Evolutionary conservation across 1,140 invertebrate genomes (phyloP), one percentile per base, ranked within the genome.

Genomic region (Bombus superbus): DNA sequence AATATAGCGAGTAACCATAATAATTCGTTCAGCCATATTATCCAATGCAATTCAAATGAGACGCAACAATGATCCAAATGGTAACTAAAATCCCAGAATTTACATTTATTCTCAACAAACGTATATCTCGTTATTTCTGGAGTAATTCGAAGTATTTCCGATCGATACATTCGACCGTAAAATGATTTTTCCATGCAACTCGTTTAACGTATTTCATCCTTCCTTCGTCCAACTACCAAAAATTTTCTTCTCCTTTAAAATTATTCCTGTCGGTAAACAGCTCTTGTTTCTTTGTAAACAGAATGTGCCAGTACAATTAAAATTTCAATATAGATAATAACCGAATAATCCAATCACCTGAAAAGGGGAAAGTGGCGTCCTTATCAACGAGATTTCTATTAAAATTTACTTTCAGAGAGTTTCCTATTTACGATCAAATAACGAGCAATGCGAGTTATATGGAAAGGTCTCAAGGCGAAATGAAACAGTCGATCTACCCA

Each of bases 21-120:
- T 69, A 18, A 40, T 69, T 69, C 68, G 28, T 69, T 69, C 25
- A 28, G 68, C 38, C 38, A 25, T 69, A 69, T 40, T 28, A 69
- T 38, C 68, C 38, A 69, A 40, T 69, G 68, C 68, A 13, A 69
- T 69, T 69, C 68, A 69, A 69, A 69, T 13, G 68, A 69, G 68
- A 69, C 3, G 68, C 38, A 28, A 40, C 68, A 40, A 69, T 22
- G 47, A 53, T 40, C 10, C 68, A 13, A 38, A 38, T 40, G 68
- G 28, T 28, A 69, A 69, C 25, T 69, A 25, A 69, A 69, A 40
- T 69, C 38, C 38, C 68, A 40, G 22, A 40, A 69, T 69, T 40
- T 40, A 69, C 68, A 40, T 40, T 69, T 69, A 40, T 40, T 38
- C 32, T 69, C 38, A 38, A 69, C 68, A 40, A 40, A 40, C 35